Evolutionary conservation across 2,888 invertebrate species (phyloP).

Genomic region (Chironomus riparius): DNA sequence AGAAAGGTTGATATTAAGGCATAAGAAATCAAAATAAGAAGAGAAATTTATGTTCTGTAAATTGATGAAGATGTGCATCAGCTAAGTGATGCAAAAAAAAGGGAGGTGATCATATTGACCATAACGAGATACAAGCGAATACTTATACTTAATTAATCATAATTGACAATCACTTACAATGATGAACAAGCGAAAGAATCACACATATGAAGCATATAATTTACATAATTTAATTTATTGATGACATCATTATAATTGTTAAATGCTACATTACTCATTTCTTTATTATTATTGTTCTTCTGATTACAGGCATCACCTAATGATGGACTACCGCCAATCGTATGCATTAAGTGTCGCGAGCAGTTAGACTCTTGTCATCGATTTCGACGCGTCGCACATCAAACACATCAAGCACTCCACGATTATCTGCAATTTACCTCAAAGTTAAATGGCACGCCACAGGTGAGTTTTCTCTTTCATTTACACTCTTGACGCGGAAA

Average conservation of each 20-base stretch:
- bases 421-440: conserved; percentile 66
- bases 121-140: neutral
- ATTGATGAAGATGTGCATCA: conserved; percentile 1
- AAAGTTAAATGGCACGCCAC: conserved; percentile 53
- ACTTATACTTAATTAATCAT: conserved; percentile 14
- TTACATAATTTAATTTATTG: conserved; percentile 22
- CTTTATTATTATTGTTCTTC: neutral
- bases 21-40: neutral
- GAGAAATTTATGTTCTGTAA: neutral
- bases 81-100: neutral
- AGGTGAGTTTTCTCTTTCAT: conserved; percentile 45
- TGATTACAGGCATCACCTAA: conserved; percentile 59
- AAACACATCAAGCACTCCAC: conserved; percentile 64
- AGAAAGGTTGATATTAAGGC: neutral
- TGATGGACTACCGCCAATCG: conserved; percentile 66
- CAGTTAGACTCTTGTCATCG: conserved; percentile 67
- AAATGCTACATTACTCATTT: neutral
- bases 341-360: conserved; percentile 66
- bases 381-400: conserved; percentile 66
- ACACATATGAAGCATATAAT: conserved; percentile 15
- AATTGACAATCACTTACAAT: conserved; percentile 9
- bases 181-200: neutral
- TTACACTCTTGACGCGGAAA: neutral
- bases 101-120: conserved; percentile 11
- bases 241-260: conserved; percentile 7